Conservation (phyloP, 2,113 vertebrate species). For the Lipotes vexillifer region DNA sequence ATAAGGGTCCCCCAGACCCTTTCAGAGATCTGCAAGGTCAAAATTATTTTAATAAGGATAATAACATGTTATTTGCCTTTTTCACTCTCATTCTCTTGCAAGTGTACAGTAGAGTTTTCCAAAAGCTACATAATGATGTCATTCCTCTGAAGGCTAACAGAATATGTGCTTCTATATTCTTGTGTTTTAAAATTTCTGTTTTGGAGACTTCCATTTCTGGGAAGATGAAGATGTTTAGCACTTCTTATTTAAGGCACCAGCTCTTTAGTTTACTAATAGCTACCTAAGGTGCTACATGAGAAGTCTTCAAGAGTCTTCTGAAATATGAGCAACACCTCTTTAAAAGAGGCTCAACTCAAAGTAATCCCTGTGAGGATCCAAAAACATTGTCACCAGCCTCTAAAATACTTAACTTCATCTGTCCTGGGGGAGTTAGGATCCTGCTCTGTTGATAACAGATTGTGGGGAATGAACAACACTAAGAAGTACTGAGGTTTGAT, state of each 20-base stretch:
- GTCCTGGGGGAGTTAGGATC: neutral
- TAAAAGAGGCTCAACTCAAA: neutral
- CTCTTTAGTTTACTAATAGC: neutral
- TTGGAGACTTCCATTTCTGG: neutral
- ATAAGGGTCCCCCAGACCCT: neutral
- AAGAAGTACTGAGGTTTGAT: neutral
- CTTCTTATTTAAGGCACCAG: neutral
- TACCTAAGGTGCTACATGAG: neutral
- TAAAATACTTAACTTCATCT: constrained; percentile 15
- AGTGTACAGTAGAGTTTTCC: neutral
- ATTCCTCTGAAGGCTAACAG: neutral
- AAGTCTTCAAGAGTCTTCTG: neutral
- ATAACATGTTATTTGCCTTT: neutral
- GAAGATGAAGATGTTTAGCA: neutral
- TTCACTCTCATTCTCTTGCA: neutral
- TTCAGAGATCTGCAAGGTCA: neutral
- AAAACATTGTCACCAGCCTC: neutral
- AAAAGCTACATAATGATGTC: neutral
- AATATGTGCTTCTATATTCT: neutral
- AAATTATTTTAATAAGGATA: neutral
- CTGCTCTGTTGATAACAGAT: neutral
- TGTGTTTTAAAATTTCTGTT: constrained; percentile 4
- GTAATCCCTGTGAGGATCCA: neutral
- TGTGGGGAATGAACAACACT: neutral
- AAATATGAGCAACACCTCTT: neutral